Evolutionary conservation across 2,797 vertebrate species (phyloP).

Genomic region (Stomatorhinus walkeri): DNA sequence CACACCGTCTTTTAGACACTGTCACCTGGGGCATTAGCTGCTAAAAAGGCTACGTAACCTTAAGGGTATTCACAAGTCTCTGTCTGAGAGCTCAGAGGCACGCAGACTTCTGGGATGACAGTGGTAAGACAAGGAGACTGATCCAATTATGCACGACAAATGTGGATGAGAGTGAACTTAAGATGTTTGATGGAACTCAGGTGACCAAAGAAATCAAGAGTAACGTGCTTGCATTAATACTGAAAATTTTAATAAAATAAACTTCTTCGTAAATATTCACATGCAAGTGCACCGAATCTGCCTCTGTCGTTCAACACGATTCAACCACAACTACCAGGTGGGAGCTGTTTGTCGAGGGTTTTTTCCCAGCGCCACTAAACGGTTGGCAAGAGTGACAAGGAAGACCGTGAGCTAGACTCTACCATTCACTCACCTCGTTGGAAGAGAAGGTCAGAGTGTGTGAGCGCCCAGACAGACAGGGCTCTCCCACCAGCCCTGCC

Average conservation of each 20-base stretch:
- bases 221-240: not conserved
- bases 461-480: constrained; percentile 86
- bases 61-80: not conserved
- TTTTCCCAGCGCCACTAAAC: not conserved
- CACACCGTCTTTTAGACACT: not conserved
- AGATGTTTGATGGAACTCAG: not conserved
- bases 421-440: constrained; percentile 83
- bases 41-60: not conserved
- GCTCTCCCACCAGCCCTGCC: constrained; percentile 85
- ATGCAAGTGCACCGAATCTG: not conserved
- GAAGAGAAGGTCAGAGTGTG: constrained; percentile 95
- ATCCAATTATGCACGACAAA: not conserved
- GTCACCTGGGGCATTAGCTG: not conserved
- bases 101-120: not conserved
- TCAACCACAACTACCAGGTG: not conserved
- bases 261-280: not conserved
- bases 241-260: not conserved
- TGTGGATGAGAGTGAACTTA: not conserved
- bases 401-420: not conserved
- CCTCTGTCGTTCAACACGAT: not conserved
- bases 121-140: not conserved
- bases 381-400: not conserved
- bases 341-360: not conserved
- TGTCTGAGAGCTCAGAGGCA: not conserved
- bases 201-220: not conserved